Conservation (phyloP, 2,113 vertebrate species). For the Ranitomeya imitator region DNA sequence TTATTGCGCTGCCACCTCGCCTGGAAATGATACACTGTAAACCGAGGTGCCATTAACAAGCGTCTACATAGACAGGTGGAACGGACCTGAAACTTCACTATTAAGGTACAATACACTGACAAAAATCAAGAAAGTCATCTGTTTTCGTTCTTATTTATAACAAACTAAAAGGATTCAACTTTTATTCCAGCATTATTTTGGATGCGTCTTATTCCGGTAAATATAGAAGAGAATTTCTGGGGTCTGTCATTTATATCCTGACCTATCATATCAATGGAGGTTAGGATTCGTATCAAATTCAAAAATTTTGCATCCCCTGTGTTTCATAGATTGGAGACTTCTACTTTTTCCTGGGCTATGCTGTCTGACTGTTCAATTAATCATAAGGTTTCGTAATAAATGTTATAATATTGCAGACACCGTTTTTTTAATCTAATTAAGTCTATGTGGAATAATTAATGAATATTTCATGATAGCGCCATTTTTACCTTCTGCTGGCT, state of each 20-base stretch:
- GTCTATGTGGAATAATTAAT: no score
- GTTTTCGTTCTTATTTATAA: not conserved
- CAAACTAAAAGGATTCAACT: not conserved
- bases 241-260: not conserved
- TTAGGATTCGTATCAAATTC: no score
- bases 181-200: not conserved
- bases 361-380: no score
- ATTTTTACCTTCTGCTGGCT: no score
- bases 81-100: constrained; percentile 12
- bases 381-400: no score
- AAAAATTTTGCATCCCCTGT: no score
- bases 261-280: not conserved
- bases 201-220: not conserved
- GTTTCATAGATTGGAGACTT: no score
- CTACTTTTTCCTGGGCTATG: no score
- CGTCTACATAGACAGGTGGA: constrained; percentile 53
- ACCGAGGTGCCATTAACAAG: constrained; percentile 53
- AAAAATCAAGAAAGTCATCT: constrained; percentile 12
- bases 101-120: not conserved
- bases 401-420: no score
- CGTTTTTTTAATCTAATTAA: no score
- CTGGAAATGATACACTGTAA: constrained; percentile 56
- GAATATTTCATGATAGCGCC: no score
- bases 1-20: constrained; percentile 52
- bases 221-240: not conserved